Evolutionary conservation across 2,888 invertebrate genomes (phyloP), one percentile per base, ranked within the genome.

Genomic region (Arge pagana): DNA sequence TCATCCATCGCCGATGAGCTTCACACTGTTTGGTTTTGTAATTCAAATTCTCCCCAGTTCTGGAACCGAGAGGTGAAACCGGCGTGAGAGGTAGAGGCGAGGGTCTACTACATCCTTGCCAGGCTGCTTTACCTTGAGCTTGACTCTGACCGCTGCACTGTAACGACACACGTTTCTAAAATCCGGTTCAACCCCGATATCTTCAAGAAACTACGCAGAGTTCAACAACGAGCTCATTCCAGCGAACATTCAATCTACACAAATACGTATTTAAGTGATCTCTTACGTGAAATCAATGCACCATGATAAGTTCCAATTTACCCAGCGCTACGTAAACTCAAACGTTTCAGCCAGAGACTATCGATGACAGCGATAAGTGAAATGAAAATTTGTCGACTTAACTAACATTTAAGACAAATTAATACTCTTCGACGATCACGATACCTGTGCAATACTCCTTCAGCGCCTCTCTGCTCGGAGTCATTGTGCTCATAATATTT

Each of bases 51-150:
- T 71, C 75, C 23, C 68, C 60, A 6, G 45, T 18, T 53, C 72
- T 59, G 13, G 67, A 71, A 31, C 65, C 67, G 36, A 67, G 68
- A 13, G 72, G 72, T 28, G 72, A 72, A 10, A 37, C 31, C 1
- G 52, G 52, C 6, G 65, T 67, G 50, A 70, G 59, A 53, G 71
- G 71, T 58, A 73, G 70, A 60, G 67, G 75, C 56, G 62, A 77
- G 64, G 63, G 70, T 66, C 70, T 69, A 62, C 65, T 71, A 67
- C 72, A 76, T 60, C 67, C 71, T 58, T 89, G 86, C 90, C 90
- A 90, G 77, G 90, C 90, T 76, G 89, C 88, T 74, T 89, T 87
- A 67, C 90, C 88, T 77, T 87, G 87, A 70, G 87, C 89, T 51
- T 72, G 70, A 57, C 70, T 69, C 56, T 69, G 67, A 48, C 67